Conservation (phyloP, 2,113 vertebrate species). For the Tachycineta bicolor region DNA sequence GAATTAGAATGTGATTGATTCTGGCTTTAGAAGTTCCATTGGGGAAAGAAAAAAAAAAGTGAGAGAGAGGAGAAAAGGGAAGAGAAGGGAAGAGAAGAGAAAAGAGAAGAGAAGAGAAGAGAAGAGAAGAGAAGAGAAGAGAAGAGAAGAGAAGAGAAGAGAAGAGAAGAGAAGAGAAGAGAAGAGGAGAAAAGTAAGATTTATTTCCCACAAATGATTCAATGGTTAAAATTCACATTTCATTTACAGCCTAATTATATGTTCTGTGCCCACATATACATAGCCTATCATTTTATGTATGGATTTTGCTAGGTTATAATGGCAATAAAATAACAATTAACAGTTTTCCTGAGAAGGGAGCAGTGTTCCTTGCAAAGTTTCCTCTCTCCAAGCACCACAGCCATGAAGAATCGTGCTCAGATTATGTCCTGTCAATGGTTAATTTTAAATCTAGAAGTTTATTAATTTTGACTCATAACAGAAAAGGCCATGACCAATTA, state of each 20-base stretch:
- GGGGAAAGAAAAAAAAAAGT: no score
- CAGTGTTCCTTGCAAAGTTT: slow-evolving; percentile 64
- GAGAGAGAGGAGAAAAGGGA: no score
- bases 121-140: no score
- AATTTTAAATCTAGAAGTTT: slow-evolving; percentile 74
- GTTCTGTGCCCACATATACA: neutral
- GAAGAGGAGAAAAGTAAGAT: slow-evolving; percentile 4
- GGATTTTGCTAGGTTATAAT: slow-evolving; percentile 15
- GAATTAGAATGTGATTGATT: neutral
- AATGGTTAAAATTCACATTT: slow-evolving; percentile 62
- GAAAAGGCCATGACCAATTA: slow-evolving; percentile 78
- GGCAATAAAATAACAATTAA: slow-evolving; percentile 4
- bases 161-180: neutral
- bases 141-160: no score
- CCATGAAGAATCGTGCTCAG: slow-evolving; percentile 40
- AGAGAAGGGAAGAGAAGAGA: no score
- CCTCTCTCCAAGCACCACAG: neutral
- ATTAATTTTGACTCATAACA: slow-evolving; percentile 76
- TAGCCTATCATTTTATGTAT: slow-evolving; percentile 27
- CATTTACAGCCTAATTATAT: slow-evolving; percentile 26
- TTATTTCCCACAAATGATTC: slow-evolving; percentile 63
- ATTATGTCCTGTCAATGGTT: slow-evolving; percentile 46
- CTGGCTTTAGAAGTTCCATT: slow-evolving; percentile 13
- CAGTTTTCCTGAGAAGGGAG: slow-evolving; percentile 14
- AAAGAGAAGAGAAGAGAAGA: no score